Evolutionary conservation across 2,113 vertebrate genomes (phyloP).

Genomic region (Oryzias woworae): DNA sequence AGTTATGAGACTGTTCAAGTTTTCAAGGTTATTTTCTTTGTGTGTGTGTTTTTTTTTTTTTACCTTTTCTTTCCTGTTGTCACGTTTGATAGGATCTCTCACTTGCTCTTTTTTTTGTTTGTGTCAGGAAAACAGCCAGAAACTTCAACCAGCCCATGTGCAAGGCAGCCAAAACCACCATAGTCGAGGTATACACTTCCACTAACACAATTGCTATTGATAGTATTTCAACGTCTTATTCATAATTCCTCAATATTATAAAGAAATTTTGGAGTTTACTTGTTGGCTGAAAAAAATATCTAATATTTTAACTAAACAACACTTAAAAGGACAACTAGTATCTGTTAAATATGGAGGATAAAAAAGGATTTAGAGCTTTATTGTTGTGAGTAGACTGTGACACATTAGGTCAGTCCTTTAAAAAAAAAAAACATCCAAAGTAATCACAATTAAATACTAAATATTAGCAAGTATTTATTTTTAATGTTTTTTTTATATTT

Average conservation of each 20-base stretch:
- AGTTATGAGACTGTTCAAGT: neutral
- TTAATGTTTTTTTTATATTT: too few relatives aligned
- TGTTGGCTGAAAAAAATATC: too few relatives aligned
- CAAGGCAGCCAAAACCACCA: constrained; percentile 91
- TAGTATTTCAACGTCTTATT: neutral
- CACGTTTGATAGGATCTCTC: neutral
- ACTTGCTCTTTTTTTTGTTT: neutral
- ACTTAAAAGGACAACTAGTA: too few relatives aligned
- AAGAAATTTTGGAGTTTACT: too few relatives aligned
- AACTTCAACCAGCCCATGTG: constrained; percentile 99
- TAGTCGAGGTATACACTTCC: constrained; percentile 88
- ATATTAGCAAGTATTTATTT: too few relatives aligned
- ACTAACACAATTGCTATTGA: neutral
- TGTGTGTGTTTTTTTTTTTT: neutral
- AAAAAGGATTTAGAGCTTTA: too few relatives aligned
- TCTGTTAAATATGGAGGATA: too few relatives aligned
- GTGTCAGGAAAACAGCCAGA: constrained; percentile 89
- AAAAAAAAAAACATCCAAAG: too few relatives aligned
- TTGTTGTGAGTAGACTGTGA: too few relatives aligned
- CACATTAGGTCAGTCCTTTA: too few relatives aligned
- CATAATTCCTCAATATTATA: neutral
- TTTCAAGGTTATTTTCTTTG: neutral
- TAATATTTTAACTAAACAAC: too few relatives aligned
- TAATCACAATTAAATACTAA: too few relatives aligned
- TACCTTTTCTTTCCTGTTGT: neutral